Evolutionary conservation across 2,113 vertebrate genomes (phyloP), one percentile per base, ranked within the genome.

Genomic region (Setophaga coronata): DNA sequence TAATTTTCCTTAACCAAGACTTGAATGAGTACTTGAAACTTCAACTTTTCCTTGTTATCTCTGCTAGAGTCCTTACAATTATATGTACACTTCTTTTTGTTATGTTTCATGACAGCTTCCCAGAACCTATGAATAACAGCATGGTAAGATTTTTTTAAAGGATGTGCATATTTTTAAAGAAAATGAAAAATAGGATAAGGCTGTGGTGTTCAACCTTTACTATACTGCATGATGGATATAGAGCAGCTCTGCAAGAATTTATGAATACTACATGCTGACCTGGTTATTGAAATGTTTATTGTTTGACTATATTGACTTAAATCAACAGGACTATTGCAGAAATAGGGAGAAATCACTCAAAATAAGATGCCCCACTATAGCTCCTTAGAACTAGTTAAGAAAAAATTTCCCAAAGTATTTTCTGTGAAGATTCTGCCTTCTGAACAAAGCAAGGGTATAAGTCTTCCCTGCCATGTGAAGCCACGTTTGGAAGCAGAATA

Each of bases 211-310:
- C 84, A 95, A 89, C 77, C 48, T 87, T 91, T 93, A 54, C 81
- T 82, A n/a, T 77, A 31, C 58, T 73, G 64, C 26, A 73, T 93
- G 92, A 97, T 88, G 82, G 90, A 96, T 93, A 84, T 90, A 87
- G 85, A 95, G 67, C 82, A 67, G 79, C 87, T 94, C 51, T 73
- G 38, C 48, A 86, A 90, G 74, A 90, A 93, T 96, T 95, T 94
- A 96, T 93, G 91, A 95, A 94, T 92, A 94, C 78, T 92, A 21
- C 40, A 60, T 86, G 42, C 82, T 96, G 90, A 96, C 94, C 85
- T 86, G 95, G 90, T 95, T 96, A 94, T 91, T 77, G 74, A 95
- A 93, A 93, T 86, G 42, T 58, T 96, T 94, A 91, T 91, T 93
- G 88, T 83, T 92, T 69, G 28, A 76, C 57, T 87, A 50, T 80